A percentile compares a stretch with the other conserved stretches of the same genome.
Evolutionary conservation across 2,113 vertebrate species (phyloP).

Genomic region (Brachyhypopomus occidentalis): DNA sequence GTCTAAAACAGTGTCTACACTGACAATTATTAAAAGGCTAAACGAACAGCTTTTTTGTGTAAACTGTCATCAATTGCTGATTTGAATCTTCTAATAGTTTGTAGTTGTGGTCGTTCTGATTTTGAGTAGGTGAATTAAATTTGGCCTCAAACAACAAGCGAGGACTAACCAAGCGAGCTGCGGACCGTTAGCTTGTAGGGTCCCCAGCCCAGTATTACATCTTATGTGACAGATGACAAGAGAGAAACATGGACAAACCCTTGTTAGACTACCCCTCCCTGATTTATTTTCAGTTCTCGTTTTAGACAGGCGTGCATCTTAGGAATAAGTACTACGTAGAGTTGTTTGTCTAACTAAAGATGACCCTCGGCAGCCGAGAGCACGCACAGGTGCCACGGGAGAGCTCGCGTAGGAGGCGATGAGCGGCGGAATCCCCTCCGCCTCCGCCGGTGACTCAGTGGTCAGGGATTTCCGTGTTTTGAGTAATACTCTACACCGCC

Average conservation of each 20-base stretch:
- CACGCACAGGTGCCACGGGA: neutral
- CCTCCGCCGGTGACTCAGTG: slow-evolving; percentile 73
- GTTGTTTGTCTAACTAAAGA: no score
- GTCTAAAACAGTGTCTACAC: no score
- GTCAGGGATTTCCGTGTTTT: slow-evolving; percentile 78
- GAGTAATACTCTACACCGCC: slow-evolving; percentile 49
- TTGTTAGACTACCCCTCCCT: neutral
- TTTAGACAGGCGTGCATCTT: slow-evolving; percentile 16
- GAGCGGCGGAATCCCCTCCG: slow-evolving; percentile 74
- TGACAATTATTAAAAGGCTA: no score
- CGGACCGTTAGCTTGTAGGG: neutral
- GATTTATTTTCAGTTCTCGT: slow-evolving; percentile 29
- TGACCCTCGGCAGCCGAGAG: neutral
- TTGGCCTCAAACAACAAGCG: neutral
- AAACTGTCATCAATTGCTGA: no score
- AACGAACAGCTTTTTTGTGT: no score
- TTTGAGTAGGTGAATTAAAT: no score
- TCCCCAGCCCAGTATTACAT: neutral
- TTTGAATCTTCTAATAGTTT: neutral
- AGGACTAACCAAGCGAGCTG: neutral
- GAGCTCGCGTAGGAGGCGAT: neutral
- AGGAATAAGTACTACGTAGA: no score
- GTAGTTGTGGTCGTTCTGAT: neutral
- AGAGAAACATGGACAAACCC: neutral
- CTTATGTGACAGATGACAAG: no score